These are phyloP conservation scores for Clarias batrachus DNA, from an alignment of 2,113 vertebrate genomes.

Conservation along the genomic window DNA sequence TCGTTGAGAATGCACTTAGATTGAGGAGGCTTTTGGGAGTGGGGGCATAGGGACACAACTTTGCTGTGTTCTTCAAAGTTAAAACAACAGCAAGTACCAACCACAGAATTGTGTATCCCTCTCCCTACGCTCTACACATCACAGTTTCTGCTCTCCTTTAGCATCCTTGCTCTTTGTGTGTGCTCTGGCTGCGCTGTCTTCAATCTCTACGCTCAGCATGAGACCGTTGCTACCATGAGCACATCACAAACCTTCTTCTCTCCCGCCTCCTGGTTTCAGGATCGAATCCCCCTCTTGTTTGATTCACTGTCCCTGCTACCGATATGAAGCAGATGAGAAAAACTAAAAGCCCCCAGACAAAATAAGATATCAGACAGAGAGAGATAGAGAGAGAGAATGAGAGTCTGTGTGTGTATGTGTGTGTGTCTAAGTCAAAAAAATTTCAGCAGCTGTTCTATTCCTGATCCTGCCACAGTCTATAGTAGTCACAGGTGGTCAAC, in stretches of 20 bases:
- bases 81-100: conserved; percentile 32
- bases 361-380: conserved; percentile 32
- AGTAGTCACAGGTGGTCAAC: not conserved
- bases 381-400: not conserved
- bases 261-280: conserved; percentile 1
- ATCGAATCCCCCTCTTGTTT: conserved; percentile 36
- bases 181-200: conserved; percentile 65
- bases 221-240: conserved; percentile 65
- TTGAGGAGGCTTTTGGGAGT: conserved; percentile 45
- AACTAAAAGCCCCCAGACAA: conserved; percentile 31
- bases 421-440: not conserved
- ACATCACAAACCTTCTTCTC: conserved; percentile 55
- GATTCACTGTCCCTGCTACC: conserved; percentile 7
- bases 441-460: conserved; percentile 33
- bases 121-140: conserved; percentile 39
- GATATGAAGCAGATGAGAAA: conserved; percentile 41
- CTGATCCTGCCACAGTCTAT: conserved; percentile 24
- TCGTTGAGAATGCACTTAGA: conserved; percentile 47
- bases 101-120: conserved; percentile 42
- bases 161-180: conserved; percentile 57
- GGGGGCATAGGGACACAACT: conserved; percentile 38
- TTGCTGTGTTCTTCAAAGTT: conserved; percentile 54
- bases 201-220: conserved; percentile 73
- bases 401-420: conserved; percentile 14
- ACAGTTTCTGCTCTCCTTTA: conserved; percentile 55